Conservation (phyloP, 2,797 vertebrate species). For the Pipistrellus kuhlii region DNA sequence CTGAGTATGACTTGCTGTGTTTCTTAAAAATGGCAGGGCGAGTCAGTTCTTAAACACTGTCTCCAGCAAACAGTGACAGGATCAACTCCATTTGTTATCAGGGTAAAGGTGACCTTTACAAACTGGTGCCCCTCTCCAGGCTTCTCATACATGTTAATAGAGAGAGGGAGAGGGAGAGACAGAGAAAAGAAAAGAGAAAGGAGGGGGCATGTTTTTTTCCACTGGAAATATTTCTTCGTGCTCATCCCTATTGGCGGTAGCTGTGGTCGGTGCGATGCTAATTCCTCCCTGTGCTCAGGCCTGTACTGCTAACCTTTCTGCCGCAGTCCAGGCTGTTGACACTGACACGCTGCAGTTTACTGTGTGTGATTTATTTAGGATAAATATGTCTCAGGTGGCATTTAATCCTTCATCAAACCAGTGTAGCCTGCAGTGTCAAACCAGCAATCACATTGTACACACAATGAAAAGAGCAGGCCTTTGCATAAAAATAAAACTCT, state of each 20-base stretch:
- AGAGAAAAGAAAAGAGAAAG: slow-evolving; percentile 66
- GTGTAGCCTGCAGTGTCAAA: slow-evolving; percentile 90
- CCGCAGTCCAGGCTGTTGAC: slow-evolving; percentile 87
- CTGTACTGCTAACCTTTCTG: slow-evolving; percentile 89
- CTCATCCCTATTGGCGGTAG: slow-evolving; percentile 80
- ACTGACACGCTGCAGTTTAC: slow-evolving; percentile 89
- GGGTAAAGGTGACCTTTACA: slow-evolving; percentile 89
- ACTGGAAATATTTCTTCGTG: slow-evolving; percentile 85
- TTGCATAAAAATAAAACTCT: slow-evolving; percentile 81
- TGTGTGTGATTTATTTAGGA: slow-evolving; percentile 90
- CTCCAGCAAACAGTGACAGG: slow-evolving; percentile 87
- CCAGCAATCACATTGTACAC: slow-evolving; percentile 88
- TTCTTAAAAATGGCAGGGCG: slow-evolving; percentile 85
- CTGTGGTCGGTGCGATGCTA: slow-evolving; percentile 85
- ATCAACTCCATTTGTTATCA: slow-evolving; percentile 86
- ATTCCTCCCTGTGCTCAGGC: slow-evolving; percentile 83
- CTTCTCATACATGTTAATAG: slow-evolving; percentile 84
- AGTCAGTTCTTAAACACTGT: slow-evolving; percentile 82
- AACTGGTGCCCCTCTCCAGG: slow-evolving; percentile 87
- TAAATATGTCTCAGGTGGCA: slow-evolving; percentile 91
- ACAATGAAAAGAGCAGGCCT: slow-evolving; percentile 89
- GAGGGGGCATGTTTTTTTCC: slow-evolving; percentile 82
- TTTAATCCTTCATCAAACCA: slow-evolving; percentile 91
- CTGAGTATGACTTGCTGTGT: slow-evolving; percentile 84
- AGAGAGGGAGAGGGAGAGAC: background rate